A percentile compares a stretch with the other conserved stretches of the same genome.
Evolutionary conservation across 2,113 vertebrate genomes (phyloP).

Genomic region (Colistium nudipinnis): DNA sequence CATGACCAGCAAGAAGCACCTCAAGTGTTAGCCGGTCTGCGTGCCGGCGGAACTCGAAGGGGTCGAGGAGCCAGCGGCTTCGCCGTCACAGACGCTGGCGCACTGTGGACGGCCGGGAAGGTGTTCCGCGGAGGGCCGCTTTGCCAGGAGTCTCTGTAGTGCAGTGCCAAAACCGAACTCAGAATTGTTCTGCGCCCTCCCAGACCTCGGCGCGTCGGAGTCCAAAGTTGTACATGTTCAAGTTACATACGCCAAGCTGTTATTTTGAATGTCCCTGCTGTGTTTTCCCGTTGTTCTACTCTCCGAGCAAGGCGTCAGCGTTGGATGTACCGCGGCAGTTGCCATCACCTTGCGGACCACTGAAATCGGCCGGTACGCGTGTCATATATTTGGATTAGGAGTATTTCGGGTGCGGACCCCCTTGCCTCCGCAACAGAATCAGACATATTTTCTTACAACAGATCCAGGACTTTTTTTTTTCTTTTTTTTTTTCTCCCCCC

Average conservation of each 20-base stretch:
- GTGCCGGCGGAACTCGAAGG: not conserved
- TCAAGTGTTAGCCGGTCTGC: slow-evolving; percentile 87
- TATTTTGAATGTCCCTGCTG: slow-evolving; percentile 63
- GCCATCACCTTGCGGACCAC: slow-evolving; percentile 8
- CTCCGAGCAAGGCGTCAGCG: slow-evolving; percentile 31
- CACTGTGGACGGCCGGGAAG: not conserved
- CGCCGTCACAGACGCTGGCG: not conserved
- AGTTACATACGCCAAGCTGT: slow-evolving; percentile 12
- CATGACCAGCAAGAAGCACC: slow-evolving; percentile 99
- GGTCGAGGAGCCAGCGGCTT: slow-evolving; percentile 11
- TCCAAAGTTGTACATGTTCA: no score
- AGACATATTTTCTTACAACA: slow-evolving; percentile 68
- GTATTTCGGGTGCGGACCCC: not conserved
- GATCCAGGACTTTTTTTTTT: slow-evolving; percentile 42
- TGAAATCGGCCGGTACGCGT: slow-evolving; percentile 24
- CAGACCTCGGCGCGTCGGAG: slow-evolving; percentile 16
- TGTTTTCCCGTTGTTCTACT: slow-evolving; percentile 49
- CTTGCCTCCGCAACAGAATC: slow-evolving; percentile 29
- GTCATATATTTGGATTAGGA: slow-evolving; percentile 1
- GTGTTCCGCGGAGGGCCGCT: slow-evolving; percentile 21
- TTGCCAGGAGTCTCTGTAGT: slow-evolving; percentile 21
- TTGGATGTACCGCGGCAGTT: slow-evolving; percentile 45
- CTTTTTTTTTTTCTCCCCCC: slow-evolving; percentile 28
- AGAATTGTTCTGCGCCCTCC: slow-evolving; percentile 2
- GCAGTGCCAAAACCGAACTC: slow-evolving; percentile 37